phyloP scores from a whole-genome alignment of 2,113 vertebrate genomes.

The Micronycteris hirsuta region DNA sequence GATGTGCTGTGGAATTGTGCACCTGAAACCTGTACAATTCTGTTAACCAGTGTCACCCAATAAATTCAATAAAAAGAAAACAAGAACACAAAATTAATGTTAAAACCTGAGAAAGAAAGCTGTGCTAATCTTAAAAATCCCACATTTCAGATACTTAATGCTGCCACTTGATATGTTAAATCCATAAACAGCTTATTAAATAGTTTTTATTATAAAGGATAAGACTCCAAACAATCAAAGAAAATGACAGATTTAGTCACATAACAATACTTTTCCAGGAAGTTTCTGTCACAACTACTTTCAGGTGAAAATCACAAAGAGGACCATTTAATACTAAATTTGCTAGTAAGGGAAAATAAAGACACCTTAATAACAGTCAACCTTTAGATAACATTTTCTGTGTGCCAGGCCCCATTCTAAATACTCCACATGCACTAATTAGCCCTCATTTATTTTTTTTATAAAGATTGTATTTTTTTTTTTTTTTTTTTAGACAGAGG shows the following conservation, averaged over 20 bases:
- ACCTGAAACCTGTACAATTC: background rate
- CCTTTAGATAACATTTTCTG: background rate
- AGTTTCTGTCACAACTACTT: background rate
- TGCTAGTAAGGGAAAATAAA: background rate
- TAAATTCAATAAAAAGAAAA: background rate
- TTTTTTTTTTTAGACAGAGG: no score
- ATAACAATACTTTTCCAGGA: background rate
- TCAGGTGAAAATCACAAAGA: background rate
- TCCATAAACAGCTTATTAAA: background rate
- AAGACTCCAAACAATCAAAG: background rate
- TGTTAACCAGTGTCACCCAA: background rate
- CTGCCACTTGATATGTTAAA: background rate
- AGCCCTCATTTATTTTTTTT: background rate
- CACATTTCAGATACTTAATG: background rate
- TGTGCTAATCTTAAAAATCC: background rate
- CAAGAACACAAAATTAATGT: background rate
- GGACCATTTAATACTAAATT: background rate
- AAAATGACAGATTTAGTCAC: constrained; percentile 9
- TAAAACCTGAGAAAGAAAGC: background rate
- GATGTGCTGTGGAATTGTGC: background rate
- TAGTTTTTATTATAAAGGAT: background rate
- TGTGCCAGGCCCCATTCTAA: background rate
- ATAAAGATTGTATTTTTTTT: no score
- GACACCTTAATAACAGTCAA: background rate
- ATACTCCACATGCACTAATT: background rate